A percentile compares a stretch with the other conserved stretches of the same genome.
Conservation (phyloP, 2,888 invertebrate genomes). For the Geophilus truncorum region DNA sequence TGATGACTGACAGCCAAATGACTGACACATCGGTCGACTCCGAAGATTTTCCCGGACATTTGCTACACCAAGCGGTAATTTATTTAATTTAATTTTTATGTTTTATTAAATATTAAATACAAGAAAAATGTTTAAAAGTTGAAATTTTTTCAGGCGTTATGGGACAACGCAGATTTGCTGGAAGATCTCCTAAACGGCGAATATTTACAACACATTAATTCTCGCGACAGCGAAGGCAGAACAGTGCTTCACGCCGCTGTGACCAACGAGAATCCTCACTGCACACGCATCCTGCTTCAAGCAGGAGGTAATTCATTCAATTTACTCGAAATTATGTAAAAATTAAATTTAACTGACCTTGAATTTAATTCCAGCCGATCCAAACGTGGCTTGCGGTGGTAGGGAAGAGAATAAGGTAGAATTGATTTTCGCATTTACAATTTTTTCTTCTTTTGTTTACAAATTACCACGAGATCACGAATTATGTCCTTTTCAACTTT, state of each 20-base stretch:
- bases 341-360: background rate
- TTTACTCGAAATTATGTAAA: conserved; percentile 1
- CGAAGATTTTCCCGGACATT: conserved; percentile 69
- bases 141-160: conserved; percentile 56
- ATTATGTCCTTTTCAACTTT: background rate
- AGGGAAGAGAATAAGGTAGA: conserved; percentile 63
- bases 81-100: conserved; percentile 29
- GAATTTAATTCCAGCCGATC: conserved; percentile 54
- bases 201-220: conserved; percentile 61
- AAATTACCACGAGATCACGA: background rate
- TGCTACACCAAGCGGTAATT: conserved; percentile 64
- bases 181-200: conserved; percentile 68
- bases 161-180: conserved; percentile 83
- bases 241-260: conserved; percentile 79
- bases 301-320: conserved; percentile 55
- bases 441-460: conserved; percentile 25
- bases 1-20: background rate
- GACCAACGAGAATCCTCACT: conserved; percentile 68
- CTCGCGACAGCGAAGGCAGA: conserved; percentile 67
- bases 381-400: conserved; percentile 63
- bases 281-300: conserved; percentile 64
- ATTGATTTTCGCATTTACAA: background rate
- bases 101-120: background rate
- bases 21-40: conserved; percentile 54
- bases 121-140: conserved; percentile 39